Conservation (phyloP, 2,888 invertebrate species). For the Athripsodes cinereus region DNA sequence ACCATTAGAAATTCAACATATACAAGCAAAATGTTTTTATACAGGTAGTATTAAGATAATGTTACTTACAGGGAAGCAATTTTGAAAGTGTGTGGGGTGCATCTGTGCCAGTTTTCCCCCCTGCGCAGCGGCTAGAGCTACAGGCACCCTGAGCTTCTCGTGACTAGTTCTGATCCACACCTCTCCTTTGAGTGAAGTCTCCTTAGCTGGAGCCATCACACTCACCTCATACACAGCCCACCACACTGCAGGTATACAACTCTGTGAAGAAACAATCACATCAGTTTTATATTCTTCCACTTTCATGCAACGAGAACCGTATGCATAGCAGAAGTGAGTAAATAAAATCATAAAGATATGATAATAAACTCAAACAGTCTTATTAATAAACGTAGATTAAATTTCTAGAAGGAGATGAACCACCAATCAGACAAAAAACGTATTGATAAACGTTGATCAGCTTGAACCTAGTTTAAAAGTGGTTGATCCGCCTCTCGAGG, state of each 20-base stretch:
- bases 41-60: neutral
- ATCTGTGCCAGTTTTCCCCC: conserved; percentile 23
- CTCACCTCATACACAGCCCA: conserved; percentile 22
- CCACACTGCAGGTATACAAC: conserved; percentile 23
- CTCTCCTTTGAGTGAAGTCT: conserved; percentile 29
- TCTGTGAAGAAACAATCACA: conserved; percentile 12
- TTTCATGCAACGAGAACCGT: too few relatives aligned
- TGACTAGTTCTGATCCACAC: conserved; percentile 28
- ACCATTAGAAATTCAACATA: too few relatives aligned
- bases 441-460: too few relatives aligned
- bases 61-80: conserved; percentile 34
- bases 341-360: too few relatives aligned
- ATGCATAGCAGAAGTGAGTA: too few relatives aligned
- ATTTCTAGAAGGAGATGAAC: too few relatives aligned
- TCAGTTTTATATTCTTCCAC: neutral
- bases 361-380: too few relatives aligned
- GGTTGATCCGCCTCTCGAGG: too few relatives aligned
- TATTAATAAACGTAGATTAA: too few relatives aligned
- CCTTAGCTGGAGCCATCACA: conserved; percentile 28
- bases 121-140: conserved; percentile 21
- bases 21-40: too few relatives aligned
- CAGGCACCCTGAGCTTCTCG: conserved; percentile 24
- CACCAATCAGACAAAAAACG: too few relatives aligned
- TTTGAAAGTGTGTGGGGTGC: conserved; percentile 23
- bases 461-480: too few relatives aligned